Evolutionary conservation across 1,140 invertebrate species (phyloP).

Genomic region (Amphibalanus amphitrite): DNA sequence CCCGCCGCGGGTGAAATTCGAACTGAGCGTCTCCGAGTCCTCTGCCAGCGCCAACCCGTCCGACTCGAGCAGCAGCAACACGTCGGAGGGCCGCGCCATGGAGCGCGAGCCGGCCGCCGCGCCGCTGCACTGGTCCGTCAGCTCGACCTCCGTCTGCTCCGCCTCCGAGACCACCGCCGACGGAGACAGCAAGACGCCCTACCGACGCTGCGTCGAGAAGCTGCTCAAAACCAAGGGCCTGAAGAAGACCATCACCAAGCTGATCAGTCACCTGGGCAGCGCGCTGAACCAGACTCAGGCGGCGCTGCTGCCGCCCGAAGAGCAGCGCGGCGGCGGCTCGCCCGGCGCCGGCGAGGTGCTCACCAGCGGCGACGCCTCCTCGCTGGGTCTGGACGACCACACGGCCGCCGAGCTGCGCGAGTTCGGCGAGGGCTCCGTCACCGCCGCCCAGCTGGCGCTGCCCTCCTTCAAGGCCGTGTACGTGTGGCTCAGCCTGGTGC

Average conservation of each 20-base stretch:
- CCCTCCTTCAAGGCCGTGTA: conserved; percentile 63
- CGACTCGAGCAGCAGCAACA: neutral
- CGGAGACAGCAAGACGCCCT: conserved; percentile 16
- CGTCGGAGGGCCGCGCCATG: neutral
- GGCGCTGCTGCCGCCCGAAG: conserved; percentile 25
- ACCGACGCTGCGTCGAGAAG: conserved; percentile 63
- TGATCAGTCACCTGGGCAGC: too few relatives aligned
- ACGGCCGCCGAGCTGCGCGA: conserved; percentile 29
- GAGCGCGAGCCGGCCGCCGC: conserved; percentile 8
- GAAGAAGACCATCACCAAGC: conserved; percentile 38
- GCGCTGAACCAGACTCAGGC: conserved; percentile 26
- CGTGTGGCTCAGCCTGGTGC: conserved; percentile 62
- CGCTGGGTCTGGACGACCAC: conserved; percentile 16
- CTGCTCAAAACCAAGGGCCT: conserved; percentile 67
- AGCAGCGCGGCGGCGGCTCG: conserved; percentile 25
- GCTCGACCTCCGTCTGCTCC: neutral
- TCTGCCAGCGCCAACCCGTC: conserved; percentile 10
- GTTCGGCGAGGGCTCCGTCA: conserved; percentile 62
- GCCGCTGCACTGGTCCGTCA: neutral
- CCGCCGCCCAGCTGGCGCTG: conserved; percentile 45
- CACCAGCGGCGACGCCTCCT: conserved; percentile 22
- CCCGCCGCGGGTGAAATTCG: too few relatives aligned
- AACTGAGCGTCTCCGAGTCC: conserved; percentile 4
- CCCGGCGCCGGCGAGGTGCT: neutral
- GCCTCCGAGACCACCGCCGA: too few relatives aligned